phyloP scores from a whole-genome alignment of 2,797 vertebrate genomes.

The Sternarchorhynchus goeldii region DNA sequence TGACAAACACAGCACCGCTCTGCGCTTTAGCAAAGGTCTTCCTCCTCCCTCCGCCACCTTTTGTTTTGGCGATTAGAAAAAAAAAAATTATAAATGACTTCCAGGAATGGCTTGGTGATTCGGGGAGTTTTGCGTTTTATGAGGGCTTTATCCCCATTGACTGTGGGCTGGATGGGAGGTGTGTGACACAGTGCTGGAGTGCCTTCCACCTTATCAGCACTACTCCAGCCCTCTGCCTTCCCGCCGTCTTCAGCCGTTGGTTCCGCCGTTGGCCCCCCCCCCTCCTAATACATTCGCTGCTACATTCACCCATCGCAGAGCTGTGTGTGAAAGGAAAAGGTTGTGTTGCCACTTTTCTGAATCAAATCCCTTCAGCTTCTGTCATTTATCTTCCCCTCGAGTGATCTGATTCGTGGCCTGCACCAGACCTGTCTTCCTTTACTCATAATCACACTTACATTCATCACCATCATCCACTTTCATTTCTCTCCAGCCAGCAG shows the following conservation, averaged over 20 bases:
- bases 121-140: slow-evolving; percentile 22
- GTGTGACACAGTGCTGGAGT: slow-evolving; percentile 52
- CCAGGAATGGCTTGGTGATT: slow-evolving; percentile 14
- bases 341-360: background rate
- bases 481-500: too few species aligned
- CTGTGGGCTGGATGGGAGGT: slow-evolving; percentile 38
- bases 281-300: slow-evolving; percentile 27
- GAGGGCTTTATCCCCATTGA: slow-evolving; percentile 25
- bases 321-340: background rate
- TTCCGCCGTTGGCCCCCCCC: slow-evolving; percentile 28
- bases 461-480: too few species aligned
- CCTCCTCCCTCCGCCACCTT: slow-evolving; percentile 10
- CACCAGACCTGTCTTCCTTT: too few species aligned
- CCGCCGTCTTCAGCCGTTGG: slow-evolving; percentile 38
- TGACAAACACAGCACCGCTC: slow-evolving; percentile 44
- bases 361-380: background rate
- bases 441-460: too few species aligned
- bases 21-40: slow-evolving; percentile 18
- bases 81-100: background rate
- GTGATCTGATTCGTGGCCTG: background rate
- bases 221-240: slow-evolving; percentile 43
- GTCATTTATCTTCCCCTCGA: background rate
- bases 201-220: slow-evolving; percentile 41
- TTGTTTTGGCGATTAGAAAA: slow-evolving; percentile 13
- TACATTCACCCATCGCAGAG: background rate